These are phyloP conservation scores for Calliopsis andreniformis DNA, from an alignment of 1,140 invertebrate genomes.

Conservation along the genomic window DNA sequence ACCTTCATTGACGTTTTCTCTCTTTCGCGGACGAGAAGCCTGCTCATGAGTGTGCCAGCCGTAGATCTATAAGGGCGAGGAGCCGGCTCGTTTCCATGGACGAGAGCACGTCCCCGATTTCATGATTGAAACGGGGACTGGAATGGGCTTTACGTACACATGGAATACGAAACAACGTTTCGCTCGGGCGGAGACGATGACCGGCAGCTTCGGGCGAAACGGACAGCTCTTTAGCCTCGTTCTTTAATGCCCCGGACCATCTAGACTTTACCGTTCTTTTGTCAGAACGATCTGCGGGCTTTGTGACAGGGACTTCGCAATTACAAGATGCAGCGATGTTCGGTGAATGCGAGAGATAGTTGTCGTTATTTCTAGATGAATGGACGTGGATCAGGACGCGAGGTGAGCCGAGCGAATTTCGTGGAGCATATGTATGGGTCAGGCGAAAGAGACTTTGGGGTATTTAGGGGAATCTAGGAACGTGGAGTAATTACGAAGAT, in stretches of 20 bases:
- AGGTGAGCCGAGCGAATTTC: too few relatives aligned
- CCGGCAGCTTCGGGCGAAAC: background rate
- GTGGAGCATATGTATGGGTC: too few relatives aligned
- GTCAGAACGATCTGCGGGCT: too few relatives aligned
- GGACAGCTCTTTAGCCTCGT: background rate
- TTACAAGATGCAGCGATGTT: too few relatives aligned
- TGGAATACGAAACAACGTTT: constrained; percentile 36
- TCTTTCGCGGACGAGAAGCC: background rate
- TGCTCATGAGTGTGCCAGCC: background rate
- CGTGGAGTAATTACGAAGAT: too few relatives aligned
- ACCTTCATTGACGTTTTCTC: constrained; percentile 41
- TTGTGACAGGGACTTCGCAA: too few relatives aligned
- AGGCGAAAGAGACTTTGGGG: too few relatives aligned
- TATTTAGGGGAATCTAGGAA: too few relatives aligned
- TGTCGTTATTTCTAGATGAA: too few relatives aligned
- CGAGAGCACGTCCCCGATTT: constrained; percentile 13
- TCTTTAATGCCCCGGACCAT: background rate
- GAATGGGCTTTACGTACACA: constrained; percentile 15
- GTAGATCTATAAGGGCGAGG: background rate
- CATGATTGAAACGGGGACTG: constrained; percentile 15
- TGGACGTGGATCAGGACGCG: too few relatives aligned
- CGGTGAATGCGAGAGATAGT: too few relatives aligned
- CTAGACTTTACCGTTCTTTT: background rate
- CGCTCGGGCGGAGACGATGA: background rate
- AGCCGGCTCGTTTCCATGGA: background rate